Conservation (phyloP, 2,113 vertebrate species). For the Diphyllodes magnificus region DNA sequence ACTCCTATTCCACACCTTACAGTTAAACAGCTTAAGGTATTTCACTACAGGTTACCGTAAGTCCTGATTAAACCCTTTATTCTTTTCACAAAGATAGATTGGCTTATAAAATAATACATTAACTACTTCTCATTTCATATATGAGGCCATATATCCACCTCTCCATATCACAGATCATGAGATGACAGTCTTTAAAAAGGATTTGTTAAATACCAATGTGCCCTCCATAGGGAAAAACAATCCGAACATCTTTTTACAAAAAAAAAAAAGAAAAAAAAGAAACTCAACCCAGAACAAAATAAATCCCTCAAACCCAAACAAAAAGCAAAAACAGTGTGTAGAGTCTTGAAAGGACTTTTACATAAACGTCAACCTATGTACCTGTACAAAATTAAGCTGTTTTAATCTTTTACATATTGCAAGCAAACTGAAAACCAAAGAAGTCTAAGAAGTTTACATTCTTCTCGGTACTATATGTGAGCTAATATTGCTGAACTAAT, state of each 20-base stretch:
- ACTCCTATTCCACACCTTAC: slow-evolving; percentile 77
- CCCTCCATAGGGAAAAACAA: slow-evolving; percentile 58
- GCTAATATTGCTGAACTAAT: slow-evolving; percentile 75
- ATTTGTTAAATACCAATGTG: slow-evolving; percentile 69
- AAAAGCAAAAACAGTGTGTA: slow-evolving; percentile 41
- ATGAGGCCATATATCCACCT: slow-evolving; percentile 50
- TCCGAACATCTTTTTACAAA: slow-evolving; percentile 52
- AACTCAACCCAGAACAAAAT: slow-evolving; percentile 1
- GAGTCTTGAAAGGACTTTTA: slow-evolving; percentile 64
- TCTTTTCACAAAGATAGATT: slow-evolving; percentile 69
- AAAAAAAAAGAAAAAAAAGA: not conserved
- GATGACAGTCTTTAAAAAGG: slow-evolving; percentile 69
- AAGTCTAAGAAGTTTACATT: slow-evolving; percentile 69
- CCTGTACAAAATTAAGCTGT: slow-evolving; percentile 76
- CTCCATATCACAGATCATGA: slow-evolving; percentile 55
- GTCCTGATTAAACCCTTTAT: slow-evolving; percentile 68
- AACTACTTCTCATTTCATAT: slow-evolving; percentile 66
- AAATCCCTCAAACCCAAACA: not conserved
- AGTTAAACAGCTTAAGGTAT: slow-evolving; percentile 84
- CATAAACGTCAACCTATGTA: slow-evolving; percentile 68
- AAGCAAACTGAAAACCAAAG: slow-evolving; percentile 69
- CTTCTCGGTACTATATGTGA: slow-evolving; percentile 68
- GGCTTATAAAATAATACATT: slow-evolving; percentile 75
- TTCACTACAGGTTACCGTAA: slow-evolving; percentile 77
- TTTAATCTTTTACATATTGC: slow-evolving; percentile 68